These are phyloP conservation scores for Garrulus glandarius DNA, from an alignment of 2,797 vertebrate species.

Conservation along the genomic window DNA sequence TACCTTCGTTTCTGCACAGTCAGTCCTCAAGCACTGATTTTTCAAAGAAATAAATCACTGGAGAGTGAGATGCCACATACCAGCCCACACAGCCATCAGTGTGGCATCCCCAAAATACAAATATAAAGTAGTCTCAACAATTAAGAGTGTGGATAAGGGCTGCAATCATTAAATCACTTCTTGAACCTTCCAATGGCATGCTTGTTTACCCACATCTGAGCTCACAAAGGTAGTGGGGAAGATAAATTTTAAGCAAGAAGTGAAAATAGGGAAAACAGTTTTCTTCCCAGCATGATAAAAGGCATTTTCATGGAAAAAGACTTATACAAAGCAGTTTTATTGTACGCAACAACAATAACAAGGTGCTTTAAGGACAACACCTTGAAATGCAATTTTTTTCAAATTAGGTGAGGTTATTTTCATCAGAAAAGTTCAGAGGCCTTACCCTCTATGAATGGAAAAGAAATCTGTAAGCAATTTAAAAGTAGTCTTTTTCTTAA, in stretches of 20 bases:
- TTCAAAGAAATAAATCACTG: neutral
- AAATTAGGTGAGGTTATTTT: conserved; percentile 28
- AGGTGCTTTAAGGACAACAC: neutral
- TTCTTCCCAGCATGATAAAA: neutral
- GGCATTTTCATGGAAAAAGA: neutral
- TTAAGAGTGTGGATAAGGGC: neutral
- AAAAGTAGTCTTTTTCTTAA: neutral
- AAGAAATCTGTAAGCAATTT: neutral
- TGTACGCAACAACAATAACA: neutral
- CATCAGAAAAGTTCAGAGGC: conserved; percentile 10
- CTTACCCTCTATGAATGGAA: neutral
- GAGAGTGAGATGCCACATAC: neutral
- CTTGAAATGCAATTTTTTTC: conserved; percentile 11
- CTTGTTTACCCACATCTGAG: neutral
- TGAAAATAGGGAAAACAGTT: neutral
- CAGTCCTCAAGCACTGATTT: neutral
- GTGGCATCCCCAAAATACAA: neutral
- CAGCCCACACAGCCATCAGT: neutral
- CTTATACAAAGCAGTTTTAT: neutral
- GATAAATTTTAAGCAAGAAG: neutral
- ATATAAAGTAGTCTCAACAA: neutral
- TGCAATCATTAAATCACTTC: neutral
- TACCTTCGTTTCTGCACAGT: neutral
- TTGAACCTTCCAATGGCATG: neutral
- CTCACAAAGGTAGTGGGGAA: neutral